Conservation (phyloP, 2,797 vertebrate species). For the Rhabdomys pumilio region DNA sequence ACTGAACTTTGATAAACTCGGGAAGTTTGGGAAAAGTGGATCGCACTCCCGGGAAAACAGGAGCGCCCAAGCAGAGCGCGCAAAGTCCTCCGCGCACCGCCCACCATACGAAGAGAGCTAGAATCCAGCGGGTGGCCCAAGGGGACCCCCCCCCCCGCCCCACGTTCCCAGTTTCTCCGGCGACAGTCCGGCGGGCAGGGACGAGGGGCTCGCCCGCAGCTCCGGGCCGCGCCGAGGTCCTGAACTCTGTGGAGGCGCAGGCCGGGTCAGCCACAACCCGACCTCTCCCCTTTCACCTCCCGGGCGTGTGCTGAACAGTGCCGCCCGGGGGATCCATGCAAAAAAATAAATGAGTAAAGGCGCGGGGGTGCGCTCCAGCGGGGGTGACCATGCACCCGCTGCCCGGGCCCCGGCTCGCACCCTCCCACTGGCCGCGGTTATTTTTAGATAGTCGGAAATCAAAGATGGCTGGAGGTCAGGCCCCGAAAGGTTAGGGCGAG, state of each 20-base stretch:
- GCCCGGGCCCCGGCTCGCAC: constrained; percentile 72
- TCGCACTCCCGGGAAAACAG: not conserved
- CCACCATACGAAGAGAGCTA: not conserved
- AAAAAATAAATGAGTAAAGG: not conserved
- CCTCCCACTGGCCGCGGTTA: constrained; percentile 86
- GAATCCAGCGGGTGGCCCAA: not conserved
- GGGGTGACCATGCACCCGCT: not conserved
- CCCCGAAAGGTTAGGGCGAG: constrained; percentile 90
- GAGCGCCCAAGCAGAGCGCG: not conserved
- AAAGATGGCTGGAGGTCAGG: constrained; percentile 94
- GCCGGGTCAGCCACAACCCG: constrained; percentile 29
- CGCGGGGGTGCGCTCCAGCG: not conserved
- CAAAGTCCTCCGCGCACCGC: not conserved
- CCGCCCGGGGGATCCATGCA: not conserved
- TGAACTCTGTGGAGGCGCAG: constrained; percentile 66
- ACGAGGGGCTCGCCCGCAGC: not conserved
- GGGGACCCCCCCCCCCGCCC: constrained; percentile 63
- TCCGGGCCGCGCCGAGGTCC: not conserved
- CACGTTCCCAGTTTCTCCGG: constrained; percentile 74
- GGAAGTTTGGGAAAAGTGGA: constrained; percentile 12
- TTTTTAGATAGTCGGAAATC: constrained; percentile 93
- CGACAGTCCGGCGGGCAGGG: constrained; percentile 80
- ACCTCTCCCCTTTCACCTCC: constrained; percentile 62
- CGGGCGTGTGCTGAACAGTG: not conserved
- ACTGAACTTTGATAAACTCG: not conserved